phyloP scores from a whole-genome alignment of 2,797 vertebrate genomes.

The Botia kubotai region DNA sequence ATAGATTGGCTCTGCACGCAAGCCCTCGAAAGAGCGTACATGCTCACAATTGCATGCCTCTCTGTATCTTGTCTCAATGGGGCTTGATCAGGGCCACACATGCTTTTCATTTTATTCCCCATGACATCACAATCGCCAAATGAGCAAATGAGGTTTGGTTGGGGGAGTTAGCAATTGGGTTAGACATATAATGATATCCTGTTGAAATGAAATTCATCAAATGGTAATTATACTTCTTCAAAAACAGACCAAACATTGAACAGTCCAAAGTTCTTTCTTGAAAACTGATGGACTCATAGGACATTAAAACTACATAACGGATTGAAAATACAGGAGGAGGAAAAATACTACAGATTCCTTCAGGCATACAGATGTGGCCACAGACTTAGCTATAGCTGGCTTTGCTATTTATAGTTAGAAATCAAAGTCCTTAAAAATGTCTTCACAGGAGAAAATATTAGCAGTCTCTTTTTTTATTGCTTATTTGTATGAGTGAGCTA shows the following conservation, averaged over 20 bases:
- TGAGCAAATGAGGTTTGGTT: slow-evolving; percentile 52
- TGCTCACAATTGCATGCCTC: not conserved
- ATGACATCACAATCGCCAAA: slow-evolving; percentile 59
- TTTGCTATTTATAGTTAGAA: not conserved
- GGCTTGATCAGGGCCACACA: slow-evolving; percentile 49
- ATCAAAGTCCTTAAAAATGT: slow-evolving; percentile 12
- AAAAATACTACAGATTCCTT: slow-evolving; percentile 6
- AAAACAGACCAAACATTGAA: slow-evolving; percentile 46
- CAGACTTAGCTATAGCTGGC: not conserved
- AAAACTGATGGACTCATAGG: slow-evolving; percentile 11
- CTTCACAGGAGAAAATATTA: not conserved
- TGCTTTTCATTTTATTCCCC: slow-evolving; percentile 59
- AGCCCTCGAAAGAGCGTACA: not conserved
- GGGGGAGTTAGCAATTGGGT: slow-evolving; percentile 45
- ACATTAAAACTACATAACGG: slow-evolving; percentile 21
- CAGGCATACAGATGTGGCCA: slow-evolving; percentile 2
- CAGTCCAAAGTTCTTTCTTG: slow-evolving; percentile 12
- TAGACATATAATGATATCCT: slow-evolving; percentile 60
- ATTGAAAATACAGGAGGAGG: slow-evolving; percentile 41
- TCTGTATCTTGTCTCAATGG: slow-evolving; percentile 20
- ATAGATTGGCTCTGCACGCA: slow-evolving; percentile 34
- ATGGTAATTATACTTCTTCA: slow-evolving; percentile 54
- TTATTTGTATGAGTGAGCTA: slow-evolving; percentile 2
- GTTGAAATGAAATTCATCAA: slow-evolving; percentile 62
- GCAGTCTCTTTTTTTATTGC: slow-evolving; percentile 15